These are phyloP conservation scores for Clostera curtula DNA, from an alignment of 2,888 invertebrate species.

Conservation along the genomic window DNA sequence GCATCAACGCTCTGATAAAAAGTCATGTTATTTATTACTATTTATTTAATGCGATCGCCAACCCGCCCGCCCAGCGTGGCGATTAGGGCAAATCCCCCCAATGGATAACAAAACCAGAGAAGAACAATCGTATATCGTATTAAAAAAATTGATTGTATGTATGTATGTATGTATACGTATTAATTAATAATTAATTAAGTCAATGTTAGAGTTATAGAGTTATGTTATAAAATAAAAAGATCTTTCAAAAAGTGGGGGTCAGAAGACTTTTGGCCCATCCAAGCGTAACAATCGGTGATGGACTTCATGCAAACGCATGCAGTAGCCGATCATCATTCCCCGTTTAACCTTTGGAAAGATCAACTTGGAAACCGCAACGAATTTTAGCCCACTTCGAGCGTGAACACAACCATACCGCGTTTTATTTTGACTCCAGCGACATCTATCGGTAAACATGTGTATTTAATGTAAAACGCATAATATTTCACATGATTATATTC, in stretches of 20 bases:
- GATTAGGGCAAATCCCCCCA: no score
- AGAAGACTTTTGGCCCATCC: conserved; percentile 57
- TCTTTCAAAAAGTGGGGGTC: conserved; percentile 53
- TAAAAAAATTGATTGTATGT: no score
- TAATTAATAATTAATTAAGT: no score
- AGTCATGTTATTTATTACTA: no score
- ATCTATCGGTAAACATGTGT: conserved; percentile 27
- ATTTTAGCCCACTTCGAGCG: conserved; percentile 3
- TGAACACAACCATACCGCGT: conserved; percentile 36
- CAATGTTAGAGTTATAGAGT: no score
- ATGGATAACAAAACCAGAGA: no score
- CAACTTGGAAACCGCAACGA: conserved; percentile 5
- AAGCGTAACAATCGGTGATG: conserved; percentile 65
- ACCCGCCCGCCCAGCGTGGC: no score
- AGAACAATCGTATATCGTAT: no score
- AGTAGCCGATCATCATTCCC: conserved; percentile 65
- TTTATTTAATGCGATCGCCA: no score
- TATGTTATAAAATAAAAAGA: conserved; percentile 26
- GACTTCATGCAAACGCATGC: conserved; percentile 62
- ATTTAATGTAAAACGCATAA: conserved; percentile 1
- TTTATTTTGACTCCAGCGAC: conserved; percentile 32
- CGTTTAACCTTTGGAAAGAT: conserved; percentile 71
- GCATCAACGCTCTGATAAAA: no score
- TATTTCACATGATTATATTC: no score
- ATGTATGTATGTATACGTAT: no score